Conservation (phyloP, 2,888 invertebrate species). For the Philaethria dido region DNA sequence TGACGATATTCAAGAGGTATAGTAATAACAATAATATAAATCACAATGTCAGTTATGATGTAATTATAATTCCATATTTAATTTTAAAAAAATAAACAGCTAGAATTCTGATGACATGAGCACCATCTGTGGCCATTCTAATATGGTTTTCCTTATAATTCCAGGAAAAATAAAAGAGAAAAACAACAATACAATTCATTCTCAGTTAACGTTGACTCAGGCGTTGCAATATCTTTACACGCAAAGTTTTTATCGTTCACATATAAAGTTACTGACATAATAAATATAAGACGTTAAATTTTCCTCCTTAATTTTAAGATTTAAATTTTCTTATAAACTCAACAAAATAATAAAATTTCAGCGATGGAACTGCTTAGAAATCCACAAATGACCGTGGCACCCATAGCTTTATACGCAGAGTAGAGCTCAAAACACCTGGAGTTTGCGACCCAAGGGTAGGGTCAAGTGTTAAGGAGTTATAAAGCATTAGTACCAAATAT, state of each 20-base stretch:
- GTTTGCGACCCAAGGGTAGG: no score
- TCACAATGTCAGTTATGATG: background rate
- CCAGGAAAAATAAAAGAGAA: constrained; percentile 35
- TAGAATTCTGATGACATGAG: constrained; percentile 12
- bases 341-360: no score
- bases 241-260: constrained; percentile 9
- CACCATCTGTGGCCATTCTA: no score
- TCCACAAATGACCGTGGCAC: no score
- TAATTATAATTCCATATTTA: background rate
- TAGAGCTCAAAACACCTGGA: no score
- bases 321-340: background rate
- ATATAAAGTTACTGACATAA: background rate
- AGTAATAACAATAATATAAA: no score
- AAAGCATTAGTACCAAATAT: no score
- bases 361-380: no score
- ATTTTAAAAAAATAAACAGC: background rate
- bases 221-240: background rate
- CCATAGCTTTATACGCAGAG: no score
- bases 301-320: background rate
- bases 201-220: constrained; percentile 13
- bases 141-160: constrained; percentile 41
- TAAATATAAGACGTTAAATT: background rate
- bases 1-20: no score
- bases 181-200: constrained; percentile 10
- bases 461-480: no score